Percentiles rank a stretch among this genome's conserved stretches.
phyloP scores from a whole-genome alignment of 1,140 invertebrate species.

The Drosophila trapezifrons region DNA sequence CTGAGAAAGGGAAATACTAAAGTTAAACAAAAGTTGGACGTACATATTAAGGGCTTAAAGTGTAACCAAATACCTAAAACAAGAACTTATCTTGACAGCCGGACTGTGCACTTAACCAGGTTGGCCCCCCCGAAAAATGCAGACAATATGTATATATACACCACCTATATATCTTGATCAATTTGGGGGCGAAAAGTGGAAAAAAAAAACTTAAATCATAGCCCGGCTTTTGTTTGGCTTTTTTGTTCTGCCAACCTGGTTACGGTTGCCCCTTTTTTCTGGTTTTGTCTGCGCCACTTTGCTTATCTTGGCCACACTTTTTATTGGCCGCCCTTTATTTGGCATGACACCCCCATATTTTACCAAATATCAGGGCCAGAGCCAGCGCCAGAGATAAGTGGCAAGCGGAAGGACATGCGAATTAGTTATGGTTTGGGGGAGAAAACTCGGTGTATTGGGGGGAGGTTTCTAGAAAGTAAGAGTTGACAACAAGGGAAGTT shows the following conservation, averaged over 20 bases:
- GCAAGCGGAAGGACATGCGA: constrained; percentile 66
- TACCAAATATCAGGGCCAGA: constrained; percentile 43
- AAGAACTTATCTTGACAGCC: constrained; percentile 48
- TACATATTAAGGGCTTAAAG: constrained; percentile 55
- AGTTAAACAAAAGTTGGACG: constrained; percentile 57
- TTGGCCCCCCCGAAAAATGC: constrained; percentile 12
- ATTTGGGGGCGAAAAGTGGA: constrained; percentile 27
- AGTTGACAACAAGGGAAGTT: not conserved
- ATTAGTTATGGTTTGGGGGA: constrained; percentile 57
- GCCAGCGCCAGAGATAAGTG: constrained; percentile 58
- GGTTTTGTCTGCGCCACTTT: constrained; percentile 59
- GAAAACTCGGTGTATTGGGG: not conserved
- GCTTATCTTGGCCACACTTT: constrained; percentile 76
- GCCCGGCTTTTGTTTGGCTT: constrained; percentile 50
- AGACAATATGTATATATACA: constrained; percentile 18
- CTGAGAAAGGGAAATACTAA: constrained; percentile 26
- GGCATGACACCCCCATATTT: constrained; percentile 67
- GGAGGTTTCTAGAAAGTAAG: constrained; percentile 3
- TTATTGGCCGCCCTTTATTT: constrained; percentile 77
- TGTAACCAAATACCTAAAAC: constrained; percentile 47
- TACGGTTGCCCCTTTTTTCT: constrained; percentile 18
- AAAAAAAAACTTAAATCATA: constrained; percentile 53
- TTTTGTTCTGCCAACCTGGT: constrained; percentile 18
- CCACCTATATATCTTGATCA: constrained; percentile 53
- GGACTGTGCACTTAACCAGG: constrained; percentile 50